These are phyloP conservation scores for Psittacara wagleri DNA, from an alignment of 2,113 vertebrate species.

Conservation along the genomic window DNA sequence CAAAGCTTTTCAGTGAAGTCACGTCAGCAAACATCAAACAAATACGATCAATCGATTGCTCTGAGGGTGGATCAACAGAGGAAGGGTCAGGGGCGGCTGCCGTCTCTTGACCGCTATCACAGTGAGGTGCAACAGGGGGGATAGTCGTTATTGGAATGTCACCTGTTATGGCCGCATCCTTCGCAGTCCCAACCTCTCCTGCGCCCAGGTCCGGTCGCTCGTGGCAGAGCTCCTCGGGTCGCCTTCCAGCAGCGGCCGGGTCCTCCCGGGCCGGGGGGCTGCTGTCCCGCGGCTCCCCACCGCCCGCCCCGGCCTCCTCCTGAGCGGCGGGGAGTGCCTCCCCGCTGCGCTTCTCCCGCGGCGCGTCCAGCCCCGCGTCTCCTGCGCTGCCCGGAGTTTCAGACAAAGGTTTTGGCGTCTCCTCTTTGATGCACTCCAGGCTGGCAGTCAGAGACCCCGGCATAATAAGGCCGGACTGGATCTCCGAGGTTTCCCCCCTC, in stretches of 20 bases:
- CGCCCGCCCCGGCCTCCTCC: constrained; percentile 23
- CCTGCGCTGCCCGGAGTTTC: neutral
- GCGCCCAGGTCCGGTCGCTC: constrained; percentile 27
- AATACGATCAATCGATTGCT: constrained; percentile 86
- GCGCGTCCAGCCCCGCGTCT: neutral
- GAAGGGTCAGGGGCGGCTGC: constrained; percentile 80
- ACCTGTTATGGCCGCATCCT: constrained; percentile 76
- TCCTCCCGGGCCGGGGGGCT: neutral
- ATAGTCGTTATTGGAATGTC: constrained; percentile 74
- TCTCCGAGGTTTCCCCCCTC: neutral
- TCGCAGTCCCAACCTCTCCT: constrained; percentile 54
- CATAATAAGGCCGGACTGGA: neutral
- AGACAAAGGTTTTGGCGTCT: neutral
- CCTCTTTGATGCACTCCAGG: constrained; percentile 18
- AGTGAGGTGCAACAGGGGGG: constrained; percentile 72
- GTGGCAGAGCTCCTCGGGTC: constrained; percentile 46
- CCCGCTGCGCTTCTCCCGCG: neutral
- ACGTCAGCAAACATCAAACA: constrained; percentile 96
- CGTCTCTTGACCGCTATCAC: constrained; percentile 73
- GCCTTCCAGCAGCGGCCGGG: neutral
- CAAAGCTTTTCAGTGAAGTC: constrained; percentile 99
- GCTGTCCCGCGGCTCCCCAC: neutral
- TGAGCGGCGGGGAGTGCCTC: neutral
- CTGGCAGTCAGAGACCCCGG: constrained; percentile 18
- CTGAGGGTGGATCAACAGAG: constrained; percentile 89